Conservation (phyloP, 1,140 invertebrate genomes). For the Battus philenor region DNA sequence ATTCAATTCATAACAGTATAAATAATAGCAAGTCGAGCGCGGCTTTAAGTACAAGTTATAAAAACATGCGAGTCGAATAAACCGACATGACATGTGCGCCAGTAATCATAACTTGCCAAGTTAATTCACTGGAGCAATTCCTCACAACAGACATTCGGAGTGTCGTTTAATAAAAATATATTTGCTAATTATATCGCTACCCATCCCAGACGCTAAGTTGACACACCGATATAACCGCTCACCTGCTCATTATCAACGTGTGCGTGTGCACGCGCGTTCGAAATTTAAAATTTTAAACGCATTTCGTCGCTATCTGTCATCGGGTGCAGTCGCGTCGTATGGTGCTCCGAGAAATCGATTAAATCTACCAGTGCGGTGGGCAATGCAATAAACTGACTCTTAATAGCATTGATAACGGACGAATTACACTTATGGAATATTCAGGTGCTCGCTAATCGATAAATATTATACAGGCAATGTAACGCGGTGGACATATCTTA, state of each 20-base stretch:
- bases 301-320: conserved; percentile 64
- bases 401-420: conserved; percentile 44
- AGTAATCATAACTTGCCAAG: no score
- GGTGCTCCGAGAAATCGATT: conserved; percentile 43
- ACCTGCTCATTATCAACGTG: conserved; percentile 53
- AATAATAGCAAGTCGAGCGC: no score
- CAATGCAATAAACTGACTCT: conserved; percentile 57
- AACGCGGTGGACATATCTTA: conserved; percentile 11
- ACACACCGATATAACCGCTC: conserved; percentile 44
- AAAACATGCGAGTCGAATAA: no score
- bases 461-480: conserved; percentile 20
- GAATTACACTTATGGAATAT: conserved; percentile 28
- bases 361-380: conserved; percentile 56
- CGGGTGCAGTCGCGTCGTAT: conserved; percentile 42
- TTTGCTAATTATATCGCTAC: conserved; percentile 43
- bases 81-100: no score
- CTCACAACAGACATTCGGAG: conserved; percentile 12
- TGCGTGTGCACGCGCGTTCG: conserved; percentile 43
- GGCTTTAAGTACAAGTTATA: no score
- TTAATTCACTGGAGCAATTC: conserved; percentile 9
- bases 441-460: conserved; percentile 14
- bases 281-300: conserved; percentile 47
- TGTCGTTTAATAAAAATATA: conserved; percentile 29
- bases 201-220: conserved; percentile 44
- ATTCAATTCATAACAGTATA: no score